Conservation (phyloP, 2,888 invertebrate genomes). For the Caenorhabditis drosophilae region DNA sequence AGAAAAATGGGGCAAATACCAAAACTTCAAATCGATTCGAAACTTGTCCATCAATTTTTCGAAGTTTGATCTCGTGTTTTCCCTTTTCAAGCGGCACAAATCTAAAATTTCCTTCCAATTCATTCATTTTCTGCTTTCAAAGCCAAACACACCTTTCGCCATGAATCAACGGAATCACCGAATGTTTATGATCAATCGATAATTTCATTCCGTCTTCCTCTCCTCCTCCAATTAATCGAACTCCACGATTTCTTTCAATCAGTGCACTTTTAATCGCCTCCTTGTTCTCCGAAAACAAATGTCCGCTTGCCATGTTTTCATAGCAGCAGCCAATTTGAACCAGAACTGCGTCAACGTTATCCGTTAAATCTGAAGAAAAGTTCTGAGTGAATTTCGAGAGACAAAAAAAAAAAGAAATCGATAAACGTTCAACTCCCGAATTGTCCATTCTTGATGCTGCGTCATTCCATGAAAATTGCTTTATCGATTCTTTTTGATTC, state of each 20-base stretch:
- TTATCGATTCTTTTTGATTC: slow-evolving; percentile 38
- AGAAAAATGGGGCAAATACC: too few species aligned
- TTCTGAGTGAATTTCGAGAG: neutral
- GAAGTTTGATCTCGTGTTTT: slow-evolving; percentile 22
- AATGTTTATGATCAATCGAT: slow-evolving; percentile 25
- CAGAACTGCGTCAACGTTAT: slow-evolving; percentile 58
- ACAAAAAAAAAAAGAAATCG: neutral
- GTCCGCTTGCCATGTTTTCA: slow-evolving; percentile 57
- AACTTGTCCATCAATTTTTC: slow-evolving; percentile 20
- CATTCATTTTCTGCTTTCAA: neutral
- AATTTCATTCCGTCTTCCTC: slow-evolving; percentile 31
- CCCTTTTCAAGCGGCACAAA: slow-evolving; percentile 31
- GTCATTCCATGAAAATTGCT: slow-evolving; percentile 41
- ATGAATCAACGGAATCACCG: slow-evolving; percentile 13
- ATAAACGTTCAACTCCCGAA: slow-evolving; percentile 19
- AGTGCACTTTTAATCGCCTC: slow-evolving; percentile 36
- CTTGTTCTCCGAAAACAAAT: slow-evolving; percentile 60
- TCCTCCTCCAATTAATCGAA: slow-evolving; percentile 27
- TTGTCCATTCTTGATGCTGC: slow-evolving; percentile 27
- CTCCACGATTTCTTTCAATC: slow-evolving; percentile 20
- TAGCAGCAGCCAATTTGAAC: slow-evolving; percentile 65
- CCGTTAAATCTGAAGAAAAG: slow-evolving; percentile 20
- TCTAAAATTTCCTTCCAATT: slow-evolving; percentile 8
- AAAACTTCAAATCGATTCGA: slow-evolving; percentile 22
- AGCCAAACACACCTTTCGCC: slow-evolving; percentile 12